Evolutionary conservation across 1,140 invertebrate species (phyloP).

Genomic region (Hyles vespertilio): DNA sequence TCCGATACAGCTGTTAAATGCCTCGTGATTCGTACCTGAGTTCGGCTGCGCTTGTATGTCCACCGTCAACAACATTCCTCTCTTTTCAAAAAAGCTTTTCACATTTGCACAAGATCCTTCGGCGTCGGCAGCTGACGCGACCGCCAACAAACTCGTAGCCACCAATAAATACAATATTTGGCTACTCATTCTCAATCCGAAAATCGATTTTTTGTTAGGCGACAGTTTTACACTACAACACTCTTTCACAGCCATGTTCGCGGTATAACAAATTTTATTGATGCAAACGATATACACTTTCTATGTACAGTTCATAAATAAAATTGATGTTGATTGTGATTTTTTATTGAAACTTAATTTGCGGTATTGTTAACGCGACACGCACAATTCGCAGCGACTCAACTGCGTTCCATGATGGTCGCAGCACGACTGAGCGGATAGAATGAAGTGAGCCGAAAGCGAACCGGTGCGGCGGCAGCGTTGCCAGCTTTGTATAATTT

Average conservation of each 20-base stretch:
- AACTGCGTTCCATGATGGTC: slow-evolving; percentile 67
- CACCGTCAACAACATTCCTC: slow-evolving; percentile 57
- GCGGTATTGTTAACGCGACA: slow-evolving; percentile 50
- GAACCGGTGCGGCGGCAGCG: slow-evolving; percentile 5
- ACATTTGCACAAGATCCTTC: slow-evolving; percentile 61
- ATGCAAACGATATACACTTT: slow-evolving; percentile 28
- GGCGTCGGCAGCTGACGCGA: slow-evolving; percentile 42
- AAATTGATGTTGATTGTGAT: slow-evolving; percentile 37
- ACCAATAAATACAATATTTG: slow-evolving; percentile 66
- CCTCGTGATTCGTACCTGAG: slow-evolving; percentile 65
- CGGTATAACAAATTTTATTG: slow-evolving; percentile 19
- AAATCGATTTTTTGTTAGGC: slow-evolving; percentile 73
- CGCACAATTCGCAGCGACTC: slow-evolving; percentile 39
- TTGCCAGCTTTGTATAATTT: no score
- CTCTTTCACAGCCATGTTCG: slow-evolving; percentile 67
- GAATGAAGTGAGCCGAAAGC: slow-evolving; percentile 30
- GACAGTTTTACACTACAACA: slow-evolving; percentile 70
- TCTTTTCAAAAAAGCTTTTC: slow-evolving; percentile 62
- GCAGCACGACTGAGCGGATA: slow-evolving; percentile 51
- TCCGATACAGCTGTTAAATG: slow-evolving; percentile 41
- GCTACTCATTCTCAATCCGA: slow-evolving; percentile 61
- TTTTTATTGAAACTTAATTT: slow-evolving; percentile 44
- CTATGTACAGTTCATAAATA: slow-evolving; percentile 47
- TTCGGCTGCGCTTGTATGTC: slow-evolving; percentile 60
- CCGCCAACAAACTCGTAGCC: slow-evolving; percentile 48